Evolutionary conservation across 1,140 invertebrate species (phyloP).

Genomic region (Plectrocnemia conspersa): DNA sequence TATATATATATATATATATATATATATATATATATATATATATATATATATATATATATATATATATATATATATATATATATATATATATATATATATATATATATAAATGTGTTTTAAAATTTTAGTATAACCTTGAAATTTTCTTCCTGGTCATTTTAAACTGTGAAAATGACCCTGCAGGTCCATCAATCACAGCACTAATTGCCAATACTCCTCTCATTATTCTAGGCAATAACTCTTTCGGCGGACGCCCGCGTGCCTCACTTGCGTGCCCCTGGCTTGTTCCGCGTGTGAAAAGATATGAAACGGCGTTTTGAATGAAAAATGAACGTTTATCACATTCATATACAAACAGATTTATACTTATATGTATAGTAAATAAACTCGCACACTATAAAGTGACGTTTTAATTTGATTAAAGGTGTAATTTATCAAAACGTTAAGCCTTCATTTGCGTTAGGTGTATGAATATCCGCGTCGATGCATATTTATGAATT

Average conservation of each 20-base stretch:
- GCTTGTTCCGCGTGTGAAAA: too few relatives aligned
- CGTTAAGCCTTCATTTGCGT: too few relatives aligned
- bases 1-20: too few relatives aligned
- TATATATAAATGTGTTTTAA: neutral
- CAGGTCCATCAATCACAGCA: conserved; percentile 12
- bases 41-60: too few relatives aligned
- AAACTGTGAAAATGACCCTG: neutral
- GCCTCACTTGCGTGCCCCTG: too few relatives aligned
- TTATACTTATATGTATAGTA: neutral
- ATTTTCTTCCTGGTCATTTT: neutral
- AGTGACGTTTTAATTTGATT: neutral
- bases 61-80: too few relatives aligned
- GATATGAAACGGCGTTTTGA: neutral
- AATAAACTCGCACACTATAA: neutral
- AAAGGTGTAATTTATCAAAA: neutral
- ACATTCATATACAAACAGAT: neutral
- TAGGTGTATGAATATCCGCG: too few relatives aligned
- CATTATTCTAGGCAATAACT: conserved; percentile 16
- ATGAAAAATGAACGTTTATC: neutral
- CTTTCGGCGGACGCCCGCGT: too few relatives aligned
- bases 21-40: too few relatives aligned
- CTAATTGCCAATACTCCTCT: conserved; percentile 14
- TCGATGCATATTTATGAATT: too few relatives aligned
- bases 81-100: too few relatives aligned
- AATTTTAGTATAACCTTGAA: neutral